Evolutionary conservation across 1,140 invertebrate genomes (phyloP).

Genomic region (Forficula auricularia): DNA sequence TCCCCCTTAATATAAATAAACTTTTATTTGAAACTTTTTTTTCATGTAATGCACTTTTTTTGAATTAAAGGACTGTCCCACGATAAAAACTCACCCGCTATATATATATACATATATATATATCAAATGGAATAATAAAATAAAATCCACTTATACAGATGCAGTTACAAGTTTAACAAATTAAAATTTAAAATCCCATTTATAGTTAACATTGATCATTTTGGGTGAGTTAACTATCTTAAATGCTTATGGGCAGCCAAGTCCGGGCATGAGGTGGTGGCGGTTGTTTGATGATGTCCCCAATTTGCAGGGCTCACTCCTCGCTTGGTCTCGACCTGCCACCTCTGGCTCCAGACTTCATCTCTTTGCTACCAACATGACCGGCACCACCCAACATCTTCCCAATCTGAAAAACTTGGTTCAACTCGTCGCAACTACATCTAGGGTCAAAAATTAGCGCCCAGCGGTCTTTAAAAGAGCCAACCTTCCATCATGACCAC

Average conservation of each 20-base stretch:
- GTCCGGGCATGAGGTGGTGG: background rate
- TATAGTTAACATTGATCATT: too few relatives aligned
- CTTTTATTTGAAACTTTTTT: too few relatives aligned
- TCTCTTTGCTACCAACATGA: conserved; percentile 12
- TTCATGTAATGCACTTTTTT: too few relatives aligned
- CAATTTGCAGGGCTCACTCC: conserved; percentile 10
- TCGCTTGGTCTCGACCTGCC: conserved; percentile 9
- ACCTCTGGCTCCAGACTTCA: conserved; percentile 11
- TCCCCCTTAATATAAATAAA: too few relatives aligned
- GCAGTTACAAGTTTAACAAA: conserved; percentile 16
- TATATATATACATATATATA: conserved; percentile 9
- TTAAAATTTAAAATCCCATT: background rate
- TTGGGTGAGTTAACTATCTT: too few relatives aligned
- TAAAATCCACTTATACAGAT: conserved; percentile 13
- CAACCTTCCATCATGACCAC: conserved; percentile 10
- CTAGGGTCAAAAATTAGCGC: conserved; percentile 9
- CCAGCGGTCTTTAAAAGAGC: conserved; percentile 4
- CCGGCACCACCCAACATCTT: conserved; percentile 7
- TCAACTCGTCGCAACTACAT: conserved; percentile 8
- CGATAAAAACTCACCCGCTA: too few relatives aligned
- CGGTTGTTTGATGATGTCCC: conserved; percentile 9
- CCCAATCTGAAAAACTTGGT: conserved; percentile 11
- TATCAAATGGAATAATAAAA: conserved; percentile 7
- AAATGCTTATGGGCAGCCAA: too few relatives aligned
- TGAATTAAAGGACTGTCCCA: too few relatives aligned